Evolutionary conservation across 2,888 invertebrate genomes (phyloP).

Genomic region (Arrhopalites spinosus): DNA sequence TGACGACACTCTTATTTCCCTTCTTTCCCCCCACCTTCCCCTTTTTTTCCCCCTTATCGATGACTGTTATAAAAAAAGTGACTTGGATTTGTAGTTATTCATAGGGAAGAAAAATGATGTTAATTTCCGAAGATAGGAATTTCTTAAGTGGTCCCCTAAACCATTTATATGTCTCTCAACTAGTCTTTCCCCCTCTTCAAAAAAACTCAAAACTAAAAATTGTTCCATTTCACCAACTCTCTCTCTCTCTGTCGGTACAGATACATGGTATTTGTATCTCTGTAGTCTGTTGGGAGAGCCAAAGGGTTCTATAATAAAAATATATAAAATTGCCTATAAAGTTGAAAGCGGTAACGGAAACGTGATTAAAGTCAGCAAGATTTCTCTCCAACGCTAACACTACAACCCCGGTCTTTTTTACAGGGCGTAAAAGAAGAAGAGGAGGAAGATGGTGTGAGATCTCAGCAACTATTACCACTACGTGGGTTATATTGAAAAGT

Average conservation of each 20-base stretch:
- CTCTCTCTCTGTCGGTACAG: neutral
- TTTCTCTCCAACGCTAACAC: neutral
- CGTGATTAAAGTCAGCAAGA: slow-evolving; percentile 18
- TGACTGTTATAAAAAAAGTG: neutral
- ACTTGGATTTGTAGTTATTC: slow-evolving; percentile 1
- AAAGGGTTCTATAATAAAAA: neutral
- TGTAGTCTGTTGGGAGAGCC: neutral
- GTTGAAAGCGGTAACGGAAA: slow-evolving; percentile 17
- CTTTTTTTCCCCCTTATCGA: no score
- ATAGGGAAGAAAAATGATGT: slow-evolving; percentile 4
- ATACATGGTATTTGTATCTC: neutral
- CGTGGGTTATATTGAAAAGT: neutral
- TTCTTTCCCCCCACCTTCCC: no score
- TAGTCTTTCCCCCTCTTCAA: no score
- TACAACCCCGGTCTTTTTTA: neutral
- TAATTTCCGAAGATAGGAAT: neutral
- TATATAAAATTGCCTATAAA: neutral
- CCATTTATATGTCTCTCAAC: slow-evolving; percentile 10
- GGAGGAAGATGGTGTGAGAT: neutral
- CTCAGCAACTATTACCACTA: neutral
- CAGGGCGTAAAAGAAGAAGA: neutral
- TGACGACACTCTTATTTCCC: no score
- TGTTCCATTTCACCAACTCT: neutral
- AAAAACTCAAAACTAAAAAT: no score
- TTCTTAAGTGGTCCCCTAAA: neutral